Base-by-base conservation (phyloP, 2,888 invertebrate genomes). In the Latrodectus elegans region DNA sequence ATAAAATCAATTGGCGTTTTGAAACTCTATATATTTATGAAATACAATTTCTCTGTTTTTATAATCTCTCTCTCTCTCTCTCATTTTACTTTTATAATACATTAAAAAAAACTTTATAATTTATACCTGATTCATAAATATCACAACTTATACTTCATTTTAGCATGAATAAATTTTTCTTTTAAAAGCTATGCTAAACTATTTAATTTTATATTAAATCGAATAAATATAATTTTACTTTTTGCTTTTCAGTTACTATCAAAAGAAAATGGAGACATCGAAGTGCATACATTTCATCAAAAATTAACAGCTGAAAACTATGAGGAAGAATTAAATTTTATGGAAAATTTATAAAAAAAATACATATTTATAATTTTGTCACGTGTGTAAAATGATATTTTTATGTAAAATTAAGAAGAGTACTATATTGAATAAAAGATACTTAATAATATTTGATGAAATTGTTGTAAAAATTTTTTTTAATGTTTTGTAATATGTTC, bases 221-320 rank as follows among this genome's bases (percentile, higher is more conserved):
- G 9, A 71, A 68, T 22, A 15, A 26, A 70, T 26, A 14, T 26
- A 22, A 9, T 70, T 70, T 51, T 52, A 11, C 12, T 67, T 74
- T 55, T 72, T n/a, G 8, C 12, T 8, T 8, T 81, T 12, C 73
- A 88, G 88, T 60, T 82, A 17, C 74, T 88, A 17, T 65, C 88
- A 10, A 78, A 79, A 52, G 88, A 88, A 64, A 75, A 83, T 79
- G 88, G 88, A 15, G 83, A 75, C 65, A 26, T 83, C 15, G 88
- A 88, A 80, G 68, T 88, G 9, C 88, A 88, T 38, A 81, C 53
- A 3, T 82, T 77, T 73, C 71, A 67, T 22, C 26, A 53, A 55
- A 71, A 67, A 17, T 17, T 73, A 12, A 72, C 60, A n/a, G 14
- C 67, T 72, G 15, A 71, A n/a, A 81, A 82, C 22, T 77, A 82